Percentiles rank a stretch among this genome's conserved stretches.
Evolutionary conservation across 2,113 vertebrate genomes (phyloP).

Genomic region (Diadophis punctatus): DNA sequence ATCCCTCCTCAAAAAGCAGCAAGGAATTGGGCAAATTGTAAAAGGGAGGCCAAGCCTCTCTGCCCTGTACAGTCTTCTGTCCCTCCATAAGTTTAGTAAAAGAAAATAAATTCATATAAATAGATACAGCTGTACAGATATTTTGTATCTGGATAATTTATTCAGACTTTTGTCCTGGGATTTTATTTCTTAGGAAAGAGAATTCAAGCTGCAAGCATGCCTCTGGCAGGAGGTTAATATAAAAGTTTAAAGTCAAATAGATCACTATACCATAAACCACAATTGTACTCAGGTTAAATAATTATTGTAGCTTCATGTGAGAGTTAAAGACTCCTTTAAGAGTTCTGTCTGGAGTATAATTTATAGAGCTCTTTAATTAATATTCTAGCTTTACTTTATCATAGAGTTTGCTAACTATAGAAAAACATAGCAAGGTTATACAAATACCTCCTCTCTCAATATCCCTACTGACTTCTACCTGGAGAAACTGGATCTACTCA

Average conservation of each 20-base stretch:
- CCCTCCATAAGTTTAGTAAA: neutral
- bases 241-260: neutral
- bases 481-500: neutral
- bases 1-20: neutral
- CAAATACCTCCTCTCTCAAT: neutral
- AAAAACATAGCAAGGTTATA: neutral
- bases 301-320: fast-evolving
- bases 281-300: neutral
- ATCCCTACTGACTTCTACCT: neutral
- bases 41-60: too few species aligned
- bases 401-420: neutral
- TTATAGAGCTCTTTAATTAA: neutral
- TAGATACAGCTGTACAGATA: neutral
- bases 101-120: neutral
- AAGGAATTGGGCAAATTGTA: neutral
- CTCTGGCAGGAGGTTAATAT: slow-evolving; percentile 22
- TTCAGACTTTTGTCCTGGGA: neutral
- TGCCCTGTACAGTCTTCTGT: neutral
- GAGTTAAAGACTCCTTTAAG: neutral
- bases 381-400: neutral
- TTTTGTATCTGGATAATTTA: neutral
- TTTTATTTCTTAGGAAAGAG: slow-evolving; percentile 45
- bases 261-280: neutral
- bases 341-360: neutral
- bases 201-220: slow-evolving; percentile 52